Base-by-base conservation (phyloP, 2,113 vertebrate species). In the Silurus asotus region DNA sequence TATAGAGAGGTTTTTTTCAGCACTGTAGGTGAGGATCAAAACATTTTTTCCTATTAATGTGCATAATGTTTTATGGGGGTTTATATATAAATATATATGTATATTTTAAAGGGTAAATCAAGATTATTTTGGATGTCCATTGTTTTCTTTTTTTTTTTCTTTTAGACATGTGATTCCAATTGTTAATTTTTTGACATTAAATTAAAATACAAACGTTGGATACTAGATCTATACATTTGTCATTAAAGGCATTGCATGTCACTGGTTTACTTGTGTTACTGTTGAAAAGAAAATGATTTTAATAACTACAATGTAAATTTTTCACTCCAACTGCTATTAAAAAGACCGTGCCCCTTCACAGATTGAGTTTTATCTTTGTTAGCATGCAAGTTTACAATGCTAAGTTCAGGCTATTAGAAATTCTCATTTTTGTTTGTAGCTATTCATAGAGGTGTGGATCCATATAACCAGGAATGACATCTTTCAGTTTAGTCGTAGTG, bases 321-420 rank as follows among this genome's bases (percentile, higher is more conserved):
- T 94, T 92, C 92, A 95, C 94, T 95, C 89, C 92, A 94, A 93
- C 93, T 93, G 89, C 92, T 93, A 95, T 95, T 95, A 94, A 95
- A 37, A 95, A 94, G 90, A 90, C 90, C 81, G 89, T 93, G 93
- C 94, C 92, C 93, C 91, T 93, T 93, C 90, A 88, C 9, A 3
- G 84, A 23, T 49, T 48, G 14, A 72, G 37, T 23, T 37, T 62
- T 49, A 25, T 65, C n/a, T 65, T 17, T 25, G 5, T 53, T 37
- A 37, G 37, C 23, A 64, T n/a, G 3, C 0, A 64, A n/a, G 9
- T 64, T 64, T 25, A 64, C 3, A 0, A n/a, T n/a, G 2, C 61
- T 10, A 64, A 23, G 62, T 59, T 59, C 2, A 15, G 15, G 10
- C 9, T 61, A 25, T 5, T 67, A 9, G 25, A 69, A 69, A 28